These are phyloP conservation scores for Medauroidea extradentata DNA, from an alignment of 1,140 invertebrate species.

Conservation along the genomic window DNA sequence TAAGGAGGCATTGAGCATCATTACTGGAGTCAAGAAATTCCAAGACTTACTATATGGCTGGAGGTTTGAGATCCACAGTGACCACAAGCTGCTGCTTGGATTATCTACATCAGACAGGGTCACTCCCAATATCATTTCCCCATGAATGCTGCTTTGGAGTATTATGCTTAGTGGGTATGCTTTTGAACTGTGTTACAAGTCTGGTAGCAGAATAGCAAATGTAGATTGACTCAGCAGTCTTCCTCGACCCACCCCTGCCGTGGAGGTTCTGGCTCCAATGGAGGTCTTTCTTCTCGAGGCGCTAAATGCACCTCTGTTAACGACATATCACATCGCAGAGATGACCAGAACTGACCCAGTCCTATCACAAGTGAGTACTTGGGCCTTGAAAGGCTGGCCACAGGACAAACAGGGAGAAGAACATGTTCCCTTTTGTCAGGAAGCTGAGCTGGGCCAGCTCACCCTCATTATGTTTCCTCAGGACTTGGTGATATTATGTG, in stretches of 20 bases:
- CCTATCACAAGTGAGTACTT: not conserved
- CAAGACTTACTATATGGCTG: conserved; percentile 43
- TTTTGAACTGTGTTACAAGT: conserved; percentile 11
- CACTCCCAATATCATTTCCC: conserved; percentile 33
- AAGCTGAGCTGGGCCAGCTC: no score
- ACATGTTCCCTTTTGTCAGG: not conserved
- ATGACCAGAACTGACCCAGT: conserved; percentile 3
- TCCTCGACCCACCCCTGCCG: not conserved
- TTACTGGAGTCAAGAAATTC: conserved; percentile 45
- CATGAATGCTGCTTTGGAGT: conserved; percentile 17
- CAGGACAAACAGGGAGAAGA: not conserved
- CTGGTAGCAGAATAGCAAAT: not conserved
- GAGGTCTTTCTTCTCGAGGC: conserved; percentile 13
- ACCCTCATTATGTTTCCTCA: no score
- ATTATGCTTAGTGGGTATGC: conserved; percentile 17
- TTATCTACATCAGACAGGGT: conserved; percentile 32
- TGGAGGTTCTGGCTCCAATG: not conserved
- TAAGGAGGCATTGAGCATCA: conserved; percentile 44
- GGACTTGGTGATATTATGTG: no score
- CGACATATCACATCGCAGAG: conserved; percentile 1
- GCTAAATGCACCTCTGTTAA: not conserved
- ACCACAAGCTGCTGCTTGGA: conserved; percentile 41
- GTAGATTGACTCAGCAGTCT: conserved; percentile 1
- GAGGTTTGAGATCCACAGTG: conserved; percentile 38
- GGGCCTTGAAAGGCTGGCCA: conserved; percentile 2